Conservation (phyloP, 37 sponge, comb jelly and placozoan genomes). For the Aphrocallistes beatrix region DNA sequence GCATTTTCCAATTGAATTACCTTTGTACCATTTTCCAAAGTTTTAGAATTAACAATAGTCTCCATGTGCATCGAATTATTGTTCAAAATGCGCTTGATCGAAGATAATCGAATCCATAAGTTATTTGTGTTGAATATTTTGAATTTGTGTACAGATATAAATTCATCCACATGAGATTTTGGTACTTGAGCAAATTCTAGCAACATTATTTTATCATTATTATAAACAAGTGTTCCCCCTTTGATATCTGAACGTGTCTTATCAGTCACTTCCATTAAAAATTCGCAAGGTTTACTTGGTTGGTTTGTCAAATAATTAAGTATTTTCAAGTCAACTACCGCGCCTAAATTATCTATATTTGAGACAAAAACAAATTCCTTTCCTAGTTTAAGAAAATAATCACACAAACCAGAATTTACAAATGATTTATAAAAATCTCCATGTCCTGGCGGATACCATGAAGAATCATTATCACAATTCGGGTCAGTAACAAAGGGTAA, state of each 20-base stretch:
- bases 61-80: constrained; percentile 44
- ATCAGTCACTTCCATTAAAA: constrained; percentile 93
- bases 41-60: constrained; percentile 79
- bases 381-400: constrained; percentile 56
- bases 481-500: constrained; percentile 43
- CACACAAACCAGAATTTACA: constrained; percentile 60
- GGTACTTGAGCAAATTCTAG: constrained; percentile 93
- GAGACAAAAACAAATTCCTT: constrained; percentile 85
- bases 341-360: constrained; percentile 96
- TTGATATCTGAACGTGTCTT: constrained; percentile 95
- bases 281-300: constrained; percentile 41
- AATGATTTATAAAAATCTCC: constrained; percentile 83
- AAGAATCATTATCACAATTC: constrained; percentile 23
- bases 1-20: constrained; percentile 95
- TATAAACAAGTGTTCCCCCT: constrained; percentile 88
- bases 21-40: constrained; percentile 50
- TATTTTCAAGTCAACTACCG: constrained; percentile 80
- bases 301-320: constrained; percentile 54
- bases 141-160: background rate
- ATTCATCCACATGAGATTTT: constrained; percentile 29
- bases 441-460: constrained; percentile 97
- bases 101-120: constrained; percentile 65
- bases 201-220: constrained; percentile 54
- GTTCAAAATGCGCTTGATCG: constrained; percentile 48
- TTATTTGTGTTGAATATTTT: constrained; percentile 96